Percentiles rank a stretch among this genome's conserved stretches.
These are phyloP conservation scores for Enhydra lutris DNA, from an alignment of 2,113 vertebrate genomes.

Conservation along the genomic window DNA sequence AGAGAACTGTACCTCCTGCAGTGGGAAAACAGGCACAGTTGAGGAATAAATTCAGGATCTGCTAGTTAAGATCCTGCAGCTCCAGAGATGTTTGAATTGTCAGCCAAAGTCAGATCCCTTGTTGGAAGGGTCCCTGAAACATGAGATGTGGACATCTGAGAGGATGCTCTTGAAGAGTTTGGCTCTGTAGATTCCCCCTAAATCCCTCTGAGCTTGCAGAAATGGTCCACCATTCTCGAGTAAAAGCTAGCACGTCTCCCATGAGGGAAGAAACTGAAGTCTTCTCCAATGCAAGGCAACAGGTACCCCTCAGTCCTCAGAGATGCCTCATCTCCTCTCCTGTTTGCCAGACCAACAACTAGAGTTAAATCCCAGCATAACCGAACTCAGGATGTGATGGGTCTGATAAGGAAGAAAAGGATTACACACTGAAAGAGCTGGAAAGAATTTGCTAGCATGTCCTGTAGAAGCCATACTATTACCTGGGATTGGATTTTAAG, in stretches of 20 bases:
- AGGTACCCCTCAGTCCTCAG: not conserved
- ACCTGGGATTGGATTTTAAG: not conserved
- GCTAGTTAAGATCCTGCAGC: not conserved
- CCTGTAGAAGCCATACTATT: not conserved
- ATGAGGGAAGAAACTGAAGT: not conserved
- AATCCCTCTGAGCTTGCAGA: not conserved
- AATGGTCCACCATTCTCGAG: not conserved
- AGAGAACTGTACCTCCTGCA: not conserved
- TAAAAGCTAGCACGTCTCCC: not conserved
- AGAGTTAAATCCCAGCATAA: not conserved
- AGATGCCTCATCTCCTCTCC: not conserved
- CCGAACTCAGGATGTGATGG: not conserved
- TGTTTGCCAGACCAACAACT: not conserved
- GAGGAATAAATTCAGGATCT: not conserved
- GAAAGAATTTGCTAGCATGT: not conserved
- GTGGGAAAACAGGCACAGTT: not conserved
- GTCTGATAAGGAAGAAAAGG: not conserved
- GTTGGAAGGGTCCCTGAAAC: not conserved
- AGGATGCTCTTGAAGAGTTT: not conserved
- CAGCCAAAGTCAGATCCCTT: not conserved
- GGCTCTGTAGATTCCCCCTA: not conserved
- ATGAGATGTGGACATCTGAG: not conserved
- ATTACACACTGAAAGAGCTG: not conserved
- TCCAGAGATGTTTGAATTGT: not conserved
- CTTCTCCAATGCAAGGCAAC: not conserved